A percentile compares a stretch with the other conserved stretches of the same genome.
phyloP scores from a whole-genome alignment of 2,113 vertebrate genomes.

The Acinonyx jubatus region DNA sequence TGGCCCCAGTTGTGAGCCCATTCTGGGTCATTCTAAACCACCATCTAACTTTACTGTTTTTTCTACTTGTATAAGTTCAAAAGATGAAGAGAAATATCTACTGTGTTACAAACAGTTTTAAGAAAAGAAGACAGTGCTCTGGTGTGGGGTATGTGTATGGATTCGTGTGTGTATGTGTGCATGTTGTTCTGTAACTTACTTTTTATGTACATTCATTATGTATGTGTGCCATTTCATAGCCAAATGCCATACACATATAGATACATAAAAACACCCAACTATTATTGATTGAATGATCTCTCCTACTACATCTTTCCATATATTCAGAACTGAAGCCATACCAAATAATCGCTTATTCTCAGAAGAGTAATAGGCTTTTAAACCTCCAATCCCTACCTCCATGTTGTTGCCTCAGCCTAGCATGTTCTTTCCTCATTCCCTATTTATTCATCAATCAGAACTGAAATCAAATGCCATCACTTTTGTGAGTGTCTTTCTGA shows the following conservation, averaged over 20 bases:
- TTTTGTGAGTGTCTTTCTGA: slow-evolving; percentile 18
- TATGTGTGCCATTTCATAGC: neutral
- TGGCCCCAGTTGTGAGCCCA: neutral
- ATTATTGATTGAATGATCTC: neutral
- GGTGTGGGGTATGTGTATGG: neutral
- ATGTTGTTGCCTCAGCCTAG: neutral
- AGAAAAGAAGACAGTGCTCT: neutral
- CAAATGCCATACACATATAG: neutral
- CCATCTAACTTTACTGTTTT: neutral
- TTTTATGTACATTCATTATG: neutral
- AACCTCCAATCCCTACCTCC: neutral
- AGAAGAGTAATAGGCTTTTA: neutral
- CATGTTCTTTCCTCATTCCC: neutral
- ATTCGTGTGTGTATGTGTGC: neutral
- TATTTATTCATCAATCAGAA: neutral
- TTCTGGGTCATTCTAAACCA: neutral
- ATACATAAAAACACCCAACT: neutral
- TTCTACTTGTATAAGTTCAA: neutral
- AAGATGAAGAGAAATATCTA: neutral
- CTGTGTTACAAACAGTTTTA: neutral
- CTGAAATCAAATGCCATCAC: slow-evolving; percentile 33
- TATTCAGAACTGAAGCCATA: neutral
- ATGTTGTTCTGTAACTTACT: neutral
- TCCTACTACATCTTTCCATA: neutral
- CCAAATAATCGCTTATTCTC: neutral